Base-by-base conservation (phyloP, 2,797 vertebrate genomes). In the Sebastes diaconus region DNA sequence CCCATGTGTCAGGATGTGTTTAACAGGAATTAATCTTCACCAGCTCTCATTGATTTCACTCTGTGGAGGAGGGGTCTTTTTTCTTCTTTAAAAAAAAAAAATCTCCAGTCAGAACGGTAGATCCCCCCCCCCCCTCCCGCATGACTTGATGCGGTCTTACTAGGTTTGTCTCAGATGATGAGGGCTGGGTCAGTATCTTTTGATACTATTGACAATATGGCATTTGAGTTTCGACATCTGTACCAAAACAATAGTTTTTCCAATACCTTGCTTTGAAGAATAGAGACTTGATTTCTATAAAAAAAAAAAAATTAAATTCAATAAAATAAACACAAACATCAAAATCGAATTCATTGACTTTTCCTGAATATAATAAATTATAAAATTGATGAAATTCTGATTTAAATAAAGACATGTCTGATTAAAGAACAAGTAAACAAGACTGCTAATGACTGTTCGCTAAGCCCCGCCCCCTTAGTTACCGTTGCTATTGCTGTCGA, bases 21-120 rank as follows among this genome's bases (percentile, higher is more conserved):
- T 85, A 92, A 88, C 36, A 88, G 78, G 72, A 92, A 91, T 90
- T 81, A 78, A 88, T 92, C 86, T 87, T 90, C 67, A 64, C 61
- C 67, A 80, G 66, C 69, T 61, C 79, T 80, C 84, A 93, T 82
- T 89, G 88, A 90, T 88, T 90, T 89, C 3, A 6, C 78, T 84
- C 34, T 58, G 42, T 73, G 79, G 75, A 87, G 81, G 84, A 86
- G 80, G 68, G 16, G 66, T 65, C 24, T 66, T 60, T 55, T 34
- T 24, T n/a, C 52, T 52, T 66, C 70, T 64, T 61, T 3, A 0
- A 14, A 39, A 34, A 1, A 39, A 39, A 39, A 14, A 39, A 39
- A 0, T 39, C 52, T 69, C 34, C 25, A 77, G 71, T 88, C 65
- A 20, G 32, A 58, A 22, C 0, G 2, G 39, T 81, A 39, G 27